phyloP scores from a whole-genome alignment of 2,797 vertebrate genomes.

The Clamator glandarius region DNA sequence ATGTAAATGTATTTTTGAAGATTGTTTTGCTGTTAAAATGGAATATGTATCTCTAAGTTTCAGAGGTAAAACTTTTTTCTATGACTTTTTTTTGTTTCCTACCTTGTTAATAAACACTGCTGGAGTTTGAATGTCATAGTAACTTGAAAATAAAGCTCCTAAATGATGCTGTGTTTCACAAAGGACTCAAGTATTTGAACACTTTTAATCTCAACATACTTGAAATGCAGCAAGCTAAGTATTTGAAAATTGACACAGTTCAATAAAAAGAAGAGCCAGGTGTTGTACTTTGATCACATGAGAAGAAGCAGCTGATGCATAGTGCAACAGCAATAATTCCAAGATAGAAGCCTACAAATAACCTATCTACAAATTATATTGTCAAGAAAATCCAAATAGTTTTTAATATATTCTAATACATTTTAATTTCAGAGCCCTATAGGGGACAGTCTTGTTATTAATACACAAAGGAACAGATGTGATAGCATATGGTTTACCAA shows the following conservation, averaged over 20 bases:
- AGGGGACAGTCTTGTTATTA: conserved; percentile 81
- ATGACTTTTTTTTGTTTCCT: neutral
- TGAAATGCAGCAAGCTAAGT: neutral
- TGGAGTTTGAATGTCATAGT: neutral
- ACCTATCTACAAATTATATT: conserved; percentile 57
- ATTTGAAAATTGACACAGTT: neutral
- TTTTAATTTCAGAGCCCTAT: conserved; percentile 79
- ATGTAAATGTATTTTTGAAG: neutral
- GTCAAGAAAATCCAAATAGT: conserved; percentile 67
- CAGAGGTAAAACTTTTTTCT: neutral
- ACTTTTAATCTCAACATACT: neutral
- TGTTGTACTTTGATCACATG: conserved; percentile 27
- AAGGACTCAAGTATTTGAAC: neutral
- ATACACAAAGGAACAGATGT: conserved; percentile 80
- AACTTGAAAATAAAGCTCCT: neutral
- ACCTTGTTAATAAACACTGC: neutral
- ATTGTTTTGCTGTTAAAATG: neutral
- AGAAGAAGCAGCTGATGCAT: conserved; percentile 30
- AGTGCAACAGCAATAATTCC: conserved; percentile 18
- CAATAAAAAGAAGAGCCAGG: neutral
- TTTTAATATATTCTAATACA: conserved; percentile 68
- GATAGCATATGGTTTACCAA: conserved; percentile 81
- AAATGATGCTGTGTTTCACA: neutral
- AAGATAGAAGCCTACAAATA: conserved; percentile 23
- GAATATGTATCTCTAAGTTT: neutral